These are phyloP conservation scores for Carcharodon carcharias DNA, from an alignment of 2,797 vertebrate species.

Conservation along the genomic window DNA sequence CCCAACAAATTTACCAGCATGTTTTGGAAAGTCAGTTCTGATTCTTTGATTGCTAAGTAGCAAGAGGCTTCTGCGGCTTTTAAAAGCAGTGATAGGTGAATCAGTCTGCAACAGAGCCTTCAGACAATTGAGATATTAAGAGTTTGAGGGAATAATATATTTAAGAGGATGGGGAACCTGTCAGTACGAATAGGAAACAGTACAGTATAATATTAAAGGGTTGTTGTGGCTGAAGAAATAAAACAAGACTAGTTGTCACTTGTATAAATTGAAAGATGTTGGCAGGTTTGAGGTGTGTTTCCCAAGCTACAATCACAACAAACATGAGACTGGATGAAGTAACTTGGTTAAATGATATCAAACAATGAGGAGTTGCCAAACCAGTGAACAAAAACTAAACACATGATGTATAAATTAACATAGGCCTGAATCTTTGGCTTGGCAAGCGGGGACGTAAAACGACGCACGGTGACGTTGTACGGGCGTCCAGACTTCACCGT, in stretches of 20 bases:
- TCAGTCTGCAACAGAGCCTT: background rate
- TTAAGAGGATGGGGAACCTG: background rate
- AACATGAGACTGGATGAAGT: background rate
- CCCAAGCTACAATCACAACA: background rate
- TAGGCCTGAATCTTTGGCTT: background rate
- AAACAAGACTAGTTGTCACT: background rate
- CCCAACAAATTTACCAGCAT: background rate
- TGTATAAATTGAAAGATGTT: slow-evolving; percentile 3
- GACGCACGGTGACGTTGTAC: too few relatives aligned
- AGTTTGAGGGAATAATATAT: background rate
- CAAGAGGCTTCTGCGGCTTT: background rate
- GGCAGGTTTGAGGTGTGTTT: background rate
- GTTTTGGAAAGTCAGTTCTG: background rate
- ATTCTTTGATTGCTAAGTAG: background rate
- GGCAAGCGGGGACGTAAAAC: too few relatives aligned
- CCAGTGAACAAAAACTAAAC: background rate
- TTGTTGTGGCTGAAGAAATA: background rate
- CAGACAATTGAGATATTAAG: background rate
- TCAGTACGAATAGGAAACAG: background rate
- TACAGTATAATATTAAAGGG: background rate
- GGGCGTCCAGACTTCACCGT: too few relatives aligned
- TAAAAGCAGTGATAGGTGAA: background rate
- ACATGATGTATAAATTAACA: background rate
- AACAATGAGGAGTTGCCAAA: background rate
- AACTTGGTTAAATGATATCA: background rate